Percentiles rank a stretch among this genome's conserved stretches.
These are phyloP conservation scores for Micoletzkya japonica DNA, from an alignment of 2,888 invertebrate species.

Conservation along the genomic window DNA sequence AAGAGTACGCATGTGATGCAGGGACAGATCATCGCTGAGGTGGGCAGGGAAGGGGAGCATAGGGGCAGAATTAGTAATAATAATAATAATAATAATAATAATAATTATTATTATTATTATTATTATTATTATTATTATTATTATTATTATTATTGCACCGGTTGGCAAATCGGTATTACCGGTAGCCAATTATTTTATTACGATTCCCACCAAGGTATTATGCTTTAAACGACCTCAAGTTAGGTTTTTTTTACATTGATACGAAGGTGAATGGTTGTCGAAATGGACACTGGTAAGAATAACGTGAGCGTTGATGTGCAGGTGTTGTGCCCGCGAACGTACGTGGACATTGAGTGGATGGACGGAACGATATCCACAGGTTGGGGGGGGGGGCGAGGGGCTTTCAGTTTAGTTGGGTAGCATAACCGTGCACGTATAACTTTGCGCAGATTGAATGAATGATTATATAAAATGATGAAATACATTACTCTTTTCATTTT, in stretches of 20 bases:
- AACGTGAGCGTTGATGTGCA: neutral
- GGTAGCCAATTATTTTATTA: no score
- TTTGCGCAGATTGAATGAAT: neutral
- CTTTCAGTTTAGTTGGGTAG: no score
- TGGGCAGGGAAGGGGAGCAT: neutral
- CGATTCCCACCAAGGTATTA: neutral
- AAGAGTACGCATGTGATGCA: no score
- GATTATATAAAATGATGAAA: neutral
- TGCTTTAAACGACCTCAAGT: neutral
- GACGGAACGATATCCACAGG: constrained; percentile 26
- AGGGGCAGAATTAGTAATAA: neutral
- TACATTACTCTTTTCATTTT: no score
- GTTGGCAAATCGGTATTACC: no score
- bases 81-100: neutral
- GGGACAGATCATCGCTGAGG: no score
- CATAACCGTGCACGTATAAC: no score
- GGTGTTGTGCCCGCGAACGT: constrained; percentile 21
- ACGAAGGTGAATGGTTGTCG: neutral
- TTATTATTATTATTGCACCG: no score
- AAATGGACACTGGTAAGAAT: neutral
- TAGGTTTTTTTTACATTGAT: neutral
- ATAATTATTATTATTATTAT: no score
- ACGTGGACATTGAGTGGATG: constrained; percentile 31
- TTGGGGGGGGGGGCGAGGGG: neutral
- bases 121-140: no score